Evolutionary conservation across 2,113 vertebrate species (phyloP).

Genomic region (Oriolus oriolus): DNA sequence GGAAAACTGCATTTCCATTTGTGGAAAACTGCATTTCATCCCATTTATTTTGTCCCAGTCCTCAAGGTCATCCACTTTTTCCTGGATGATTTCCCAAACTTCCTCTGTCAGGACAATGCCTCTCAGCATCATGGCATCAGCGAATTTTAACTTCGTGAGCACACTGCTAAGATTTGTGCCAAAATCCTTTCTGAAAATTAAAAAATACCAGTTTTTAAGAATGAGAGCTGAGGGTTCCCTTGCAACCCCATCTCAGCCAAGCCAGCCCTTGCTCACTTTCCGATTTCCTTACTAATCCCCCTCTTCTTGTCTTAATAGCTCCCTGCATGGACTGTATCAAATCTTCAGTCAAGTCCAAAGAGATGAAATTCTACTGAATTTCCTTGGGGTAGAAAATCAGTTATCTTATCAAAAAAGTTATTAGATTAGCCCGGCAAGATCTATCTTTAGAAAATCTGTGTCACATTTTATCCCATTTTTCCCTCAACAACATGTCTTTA

Average conservation of each 20-base stretch:
- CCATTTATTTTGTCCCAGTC: not conserved
- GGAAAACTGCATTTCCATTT: not conserved
- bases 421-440: constrained; percentile 52
- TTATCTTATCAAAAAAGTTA: constrained; percentile 40
- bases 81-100: constrained; percentile 38
- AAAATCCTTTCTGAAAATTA: constrained; percentile 40
- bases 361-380: constrained; percentile 25
- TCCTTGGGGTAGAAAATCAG: constrained; percentile 42
- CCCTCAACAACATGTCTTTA: constrained; percentile 36
- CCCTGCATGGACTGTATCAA: not conserved
- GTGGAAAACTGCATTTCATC: not conserved
- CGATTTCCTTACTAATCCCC: not conserved
- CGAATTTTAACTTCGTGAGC: constrained; percentile 35
- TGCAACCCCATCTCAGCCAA: not conserved
- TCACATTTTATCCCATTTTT: constrained; percentile 51
- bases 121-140: constrained; percentile 35
- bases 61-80: constrained; percentile 49
- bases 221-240: not conserved
- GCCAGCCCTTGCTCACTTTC: not conserved
- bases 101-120: constrained; percentile 45
- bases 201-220: not conserved
- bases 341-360: not conserved
- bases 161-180: not conserved
- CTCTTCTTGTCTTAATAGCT: not conserved
- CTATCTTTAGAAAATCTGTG: constrained; percentile 63